Evolutionary conservation across 2,888 invertebrate genomes (phyloP), one percentile per base, ranked within the genome.

Genomic region (Sminthurides aquaticus): DNA sequence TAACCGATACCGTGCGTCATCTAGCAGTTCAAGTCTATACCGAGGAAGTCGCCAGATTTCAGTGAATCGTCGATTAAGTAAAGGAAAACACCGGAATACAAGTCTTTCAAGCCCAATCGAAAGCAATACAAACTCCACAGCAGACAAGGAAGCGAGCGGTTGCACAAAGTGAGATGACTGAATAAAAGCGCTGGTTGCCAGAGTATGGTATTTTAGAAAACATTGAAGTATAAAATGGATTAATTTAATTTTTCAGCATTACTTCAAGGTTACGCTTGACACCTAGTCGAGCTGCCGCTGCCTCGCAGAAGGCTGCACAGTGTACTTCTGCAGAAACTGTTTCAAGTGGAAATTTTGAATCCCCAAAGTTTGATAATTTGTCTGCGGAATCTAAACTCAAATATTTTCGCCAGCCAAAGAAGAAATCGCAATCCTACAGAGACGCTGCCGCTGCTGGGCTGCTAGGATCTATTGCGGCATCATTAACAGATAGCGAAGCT

Each of bases 261-360:
- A 34, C 64, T 49, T 67, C 69, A 25, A 71, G 74, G 22, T 61
- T 74, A 55, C 67, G 74, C 2, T 59, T 68, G 27, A 72, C 72
- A 25, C 71, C 74, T 3, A 71, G 74, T 57, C 64, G 74, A 43
- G 74, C 72, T 65, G 72, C 74, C 29, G 72, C 74, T 43, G 74
- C 74, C 54, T 69, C 72, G 25, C 70, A 69, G 29, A 69, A 67
- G 64, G 69, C 69, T 58, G 67, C 68, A 29, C 67, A 66, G 28
- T 60, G 65, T n/a, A 67, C 68, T 25, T 62, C 67, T 25, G 64
- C 65, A 18, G 67, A 64, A 28, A 18, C 28, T 5, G 57, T 65
- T 25, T 67, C 69, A 15, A 60, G 64, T 24, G 20, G 48, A 18
- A 20, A 15, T 18, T 5, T 11, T 11, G 15, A 34, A 34, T 5